These are phyloP conservation scores for Pollimyrus isidori DNA, from an alignment of 2,113 vertebrate species.

Conservation along the genomic window DNA sequence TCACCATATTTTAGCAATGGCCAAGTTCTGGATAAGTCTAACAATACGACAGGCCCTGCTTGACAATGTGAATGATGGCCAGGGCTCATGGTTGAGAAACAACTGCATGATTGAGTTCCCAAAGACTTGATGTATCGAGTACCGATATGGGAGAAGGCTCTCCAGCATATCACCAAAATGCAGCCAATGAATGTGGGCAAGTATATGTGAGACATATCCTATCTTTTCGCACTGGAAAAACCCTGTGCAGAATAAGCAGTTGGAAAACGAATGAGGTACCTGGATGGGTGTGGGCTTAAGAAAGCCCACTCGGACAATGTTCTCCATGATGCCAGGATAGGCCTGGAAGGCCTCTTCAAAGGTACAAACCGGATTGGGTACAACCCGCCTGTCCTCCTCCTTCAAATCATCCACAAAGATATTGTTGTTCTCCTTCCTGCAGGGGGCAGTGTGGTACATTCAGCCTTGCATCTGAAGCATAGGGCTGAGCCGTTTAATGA, in stretches of 20 bases:
- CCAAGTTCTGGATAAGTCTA: not conserved
- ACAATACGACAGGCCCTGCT: not conserved
- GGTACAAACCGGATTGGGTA: slow-evolving; percentile 77
- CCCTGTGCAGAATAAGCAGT: not conserved
- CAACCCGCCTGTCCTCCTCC: slow-evolving; percentile 65
- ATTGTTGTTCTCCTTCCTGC: slow-evolving; percentile 84
- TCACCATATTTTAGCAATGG: not conserved
- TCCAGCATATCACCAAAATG: not conserved
- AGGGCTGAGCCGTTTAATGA: not conserved
- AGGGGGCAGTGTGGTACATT: slow-evolving; percentile 19
- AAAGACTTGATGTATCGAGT: not conserved
- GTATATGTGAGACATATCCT: not conserved
- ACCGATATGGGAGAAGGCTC: not conserved
- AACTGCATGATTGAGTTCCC: not conserved
- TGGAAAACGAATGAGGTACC: slow-evolving; percentile 52
- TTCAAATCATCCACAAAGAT: slow-evolving; percentile 84
- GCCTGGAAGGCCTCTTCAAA: slow-evolving; percentile 79
- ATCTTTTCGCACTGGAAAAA: not conserved
- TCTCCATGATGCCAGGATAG: slow-evolving; percentile 84
- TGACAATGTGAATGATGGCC: not conserved
- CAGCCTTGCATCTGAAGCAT: not conserved
- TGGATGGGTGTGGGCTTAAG: slow-evolving; percentile 89
- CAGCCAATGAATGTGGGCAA: not conserved
- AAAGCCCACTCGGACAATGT: slow-evolving; percentile 77
- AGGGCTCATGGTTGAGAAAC: not conserved